Conservation (phyloP, 2,797 vertebrate species). For the Brotula barbata region DNA sequence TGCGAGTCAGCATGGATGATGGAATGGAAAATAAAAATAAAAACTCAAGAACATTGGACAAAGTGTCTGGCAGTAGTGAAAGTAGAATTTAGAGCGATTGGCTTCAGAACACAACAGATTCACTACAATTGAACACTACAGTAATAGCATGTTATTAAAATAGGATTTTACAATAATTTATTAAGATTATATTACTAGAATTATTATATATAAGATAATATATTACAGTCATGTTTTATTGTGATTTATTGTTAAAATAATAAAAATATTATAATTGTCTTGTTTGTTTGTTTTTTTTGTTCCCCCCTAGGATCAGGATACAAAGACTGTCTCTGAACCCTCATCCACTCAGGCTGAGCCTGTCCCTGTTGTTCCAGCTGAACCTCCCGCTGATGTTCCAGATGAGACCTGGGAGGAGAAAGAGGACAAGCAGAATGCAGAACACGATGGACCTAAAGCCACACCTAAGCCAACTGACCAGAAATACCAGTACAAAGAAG, state of each 20-base stretch:
- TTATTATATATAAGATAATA: too few relatives aligned
- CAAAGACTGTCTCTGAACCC: conserved; percentile 75
- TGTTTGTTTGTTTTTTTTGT: too few relatives aligned
- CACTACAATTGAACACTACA: too few relatives aligned
- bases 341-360: conserved; percentile 70
- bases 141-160: too few relatives aligned
- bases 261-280: too few relatives aligned
- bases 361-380: conserved; percentile 60
- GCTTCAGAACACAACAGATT: too few relatives aligned
- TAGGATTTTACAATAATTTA: too few relatives aligned
- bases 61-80: not conserved
- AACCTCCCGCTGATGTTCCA: conserved; percentile 76
- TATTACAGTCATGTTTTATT: too few relatives aligned
- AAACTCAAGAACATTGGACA: not conserved
- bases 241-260: too few relatives aligned
- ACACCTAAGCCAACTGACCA: conserved; percentile 75
- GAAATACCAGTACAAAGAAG: conserved; percentile 95
- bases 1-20: conserved; percentile 8
- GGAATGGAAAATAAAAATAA: not conserved
- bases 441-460: conserved; percentile 81
- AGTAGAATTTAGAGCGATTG: too few relatives aligned
- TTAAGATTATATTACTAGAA: too few relatives aligned
- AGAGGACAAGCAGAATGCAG: conserved; percentile 90
- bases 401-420: conserved; percentile 98
- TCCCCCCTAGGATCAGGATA: conserved; percentile 78